Conservation (phyloP, 2,113 vertebrate genomes). For the Setophaga kirtlandii region DNA sequence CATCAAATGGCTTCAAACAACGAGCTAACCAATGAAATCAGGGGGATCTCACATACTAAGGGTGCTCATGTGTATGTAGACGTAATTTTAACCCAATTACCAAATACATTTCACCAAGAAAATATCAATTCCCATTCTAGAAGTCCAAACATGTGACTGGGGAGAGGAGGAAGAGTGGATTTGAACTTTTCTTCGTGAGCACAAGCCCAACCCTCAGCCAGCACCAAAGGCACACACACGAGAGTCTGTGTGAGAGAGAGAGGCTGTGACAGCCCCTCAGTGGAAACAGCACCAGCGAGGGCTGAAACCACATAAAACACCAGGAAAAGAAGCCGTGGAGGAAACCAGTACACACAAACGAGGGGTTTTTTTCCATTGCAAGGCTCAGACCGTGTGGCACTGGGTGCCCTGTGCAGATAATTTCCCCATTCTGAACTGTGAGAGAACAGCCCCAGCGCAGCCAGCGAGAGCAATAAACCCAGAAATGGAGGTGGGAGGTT, state of each 20-base stretch:
- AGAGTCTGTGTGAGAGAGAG: background rate
- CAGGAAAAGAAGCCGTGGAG: background rate
- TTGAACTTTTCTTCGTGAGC: background rate
- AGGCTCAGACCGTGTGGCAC: background rate
- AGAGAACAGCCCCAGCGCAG: background rate
- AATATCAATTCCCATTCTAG: background rate
- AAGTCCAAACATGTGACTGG: background rate
- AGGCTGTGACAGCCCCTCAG: background rate
- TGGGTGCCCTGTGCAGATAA: background rate
- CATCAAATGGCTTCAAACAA: background rate
- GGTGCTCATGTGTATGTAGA: background rate
- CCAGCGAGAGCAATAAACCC: background rate
- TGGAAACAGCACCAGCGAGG: background rate
- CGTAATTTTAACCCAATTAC: background rate
- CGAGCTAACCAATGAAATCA: background rate
- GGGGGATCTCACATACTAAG: accelerated
- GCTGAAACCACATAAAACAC: slow-evolving; percentile 19
- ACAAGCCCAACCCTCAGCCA: accelerated
- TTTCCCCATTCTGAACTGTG: background rate
- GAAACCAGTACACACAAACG: background rate
- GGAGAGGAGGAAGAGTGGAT: background rate
- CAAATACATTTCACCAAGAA: background rate
- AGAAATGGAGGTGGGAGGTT: background rate
- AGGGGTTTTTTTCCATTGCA: background rate
- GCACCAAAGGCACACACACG: background rate